Percentiles rank a stretch among this genome's conserved stretches.
These are phyloP conservation scores for Hedya salicella DNA, from an alignment of 2,888 invertebrate species.

Conservation along the genomic window DNA sequence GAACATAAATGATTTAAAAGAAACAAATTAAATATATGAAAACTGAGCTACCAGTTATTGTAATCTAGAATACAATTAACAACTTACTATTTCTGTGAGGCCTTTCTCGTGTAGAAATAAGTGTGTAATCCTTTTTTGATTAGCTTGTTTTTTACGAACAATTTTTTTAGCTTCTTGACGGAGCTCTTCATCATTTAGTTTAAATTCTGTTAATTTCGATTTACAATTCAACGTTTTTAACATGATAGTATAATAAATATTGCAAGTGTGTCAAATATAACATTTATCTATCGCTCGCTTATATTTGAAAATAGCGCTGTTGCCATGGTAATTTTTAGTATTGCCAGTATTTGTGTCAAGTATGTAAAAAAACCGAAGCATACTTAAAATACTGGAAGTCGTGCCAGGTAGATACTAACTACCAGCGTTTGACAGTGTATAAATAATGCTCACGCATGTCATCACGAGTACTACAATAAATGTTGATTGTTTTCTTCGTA, in stretches of 20 bases:
- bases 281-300: slow-evolving; percentile 52
- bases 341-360: not conserved
- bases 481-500: not conserved
- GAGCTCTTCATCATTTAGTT: slow-evolving; percentile 64
- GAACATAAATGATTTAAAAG: slow-evolving; percentile 4
- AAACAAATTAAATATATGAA: not conserved
- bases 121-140: slow-evolving; percentile 71
- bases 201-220: slow-evolving; percentile 54
- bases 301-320: slow-evolving; percentile 63
- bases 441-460: too few relatives aligned
- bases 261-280: not conserved
- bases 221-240: slow-evolving; percentile 50
- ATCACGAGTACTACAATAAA: too few relatives aligned
- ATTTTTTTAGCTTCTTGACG: slow-evolving; percentile 73
- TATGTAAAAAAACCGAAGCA: not conserved
- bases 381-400: not conserved
- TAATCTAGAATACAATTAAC: not conserved
- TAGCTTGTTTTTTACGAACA: slow-evolving; percentile 60
- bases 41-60: not conserved
- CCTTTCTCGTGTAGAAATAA: slow-evolving; percentile 86
- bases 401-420: too few relatives aligned
- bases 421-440: too few relatives aligned
- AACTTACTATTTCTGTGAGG: slow-evolving; percentile 84
- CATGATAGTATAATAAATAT: slow-evolving; percentile 5
- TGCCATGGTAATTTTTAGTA: slow-evolving; percentile 21